A percentile compares a stretch with the other conserved stretches of the same genome.
These are phyloP conservation scores for Micromesistius poutassou DNA, from an alignment of 2,797 vertebrate species.

Conservation along the genomic window DNA sequence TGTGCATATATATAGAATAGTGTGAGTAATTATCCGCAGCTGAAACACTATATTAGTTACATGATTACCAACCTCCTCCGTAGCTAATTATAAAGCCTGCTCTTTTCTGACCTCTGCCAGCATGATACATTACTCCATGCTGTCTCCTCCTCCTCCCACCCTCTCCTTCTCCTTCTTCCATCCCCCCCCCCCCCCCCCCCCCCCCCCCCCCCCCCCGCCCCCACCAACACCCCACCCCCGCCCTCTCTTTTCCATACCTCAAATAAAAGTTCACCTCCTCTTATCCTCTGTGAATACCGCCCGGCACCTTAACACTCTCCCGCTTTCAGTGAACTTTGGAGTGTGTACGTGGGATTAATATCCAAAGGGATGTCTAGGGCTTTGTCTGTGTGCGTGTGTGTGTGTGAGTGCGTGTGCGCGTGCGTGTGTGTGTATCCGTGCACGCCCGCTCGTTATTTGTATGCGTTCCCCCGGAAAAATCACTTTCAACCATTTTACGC, in stretches of 20 bases:
- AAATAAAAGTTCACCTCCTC: not conserved
- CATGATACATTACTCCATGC: constrained; percentile 63
- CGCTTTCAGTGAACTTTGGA: not conserved
- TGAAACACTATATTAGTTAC: constrained; percentile 71
- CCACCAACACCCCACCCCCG: too few relatives aligned
- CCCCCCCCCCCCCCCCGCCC: too few relatives aligned
- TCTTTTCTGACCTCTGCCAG: constrained; percentile 70
- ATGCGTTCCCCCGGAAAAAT: too few relatives aligned
- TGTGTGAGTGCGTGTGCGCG: too few relatives aligned
- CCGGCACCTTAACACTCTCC: too few relatives aligned
- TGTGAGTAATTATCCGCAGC: constrained; percentile 70
- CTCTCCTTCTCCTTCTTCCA: constrained; percentile 3
- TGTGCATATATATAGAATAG: constrained; percentile 17
- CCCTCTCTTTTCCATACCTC: not conserved
- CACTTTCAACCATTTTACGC: too few relatives aligned
- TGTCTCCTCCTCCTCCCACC: constrained; percentile 40
- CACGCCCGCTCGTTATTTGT: too few relatives aligned
- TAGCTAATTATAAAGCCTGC: constrained; percentile 72
- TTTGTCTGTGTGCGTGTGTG: too few relatives aligned
- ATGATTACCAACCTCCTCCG: constrained; percentile 73
- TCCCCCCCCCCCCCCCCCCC: not conserved
- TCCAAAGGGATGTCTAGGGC: not conserved
- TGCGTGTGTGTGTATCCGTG: too few relatives aligned
- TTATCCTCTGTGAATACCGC: not conserved
- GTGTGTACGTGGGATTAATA: not conserved